A percentile compares a stretch with the other conserved stretches of the same genome.
Evolutionary conservation across 2,113 vertebrate species (phyloP).

Genomic region (Emydocephalus ijimae): DNA sequence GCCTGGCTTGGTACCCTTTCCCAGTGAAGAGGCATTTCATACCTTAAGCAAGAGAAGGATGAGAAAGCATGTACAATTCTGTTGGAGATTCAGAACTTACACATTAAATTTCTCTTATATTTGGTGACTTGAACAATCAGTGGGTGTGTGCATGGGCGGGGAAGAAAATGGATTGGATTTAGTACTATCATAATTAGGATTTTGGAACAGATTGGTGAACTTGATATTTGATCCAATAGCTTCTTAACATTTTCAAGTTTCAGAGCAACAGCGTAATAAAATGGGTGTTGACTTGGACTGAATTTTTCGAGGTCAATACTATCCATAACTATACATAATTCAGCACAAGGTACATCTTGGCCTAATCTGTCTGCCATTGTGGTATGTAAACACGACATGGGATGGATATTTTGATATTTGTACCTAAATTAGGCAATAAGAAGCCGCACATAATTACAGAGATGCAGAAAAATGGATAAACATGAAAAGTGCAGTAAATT

Average conservation of each 20-base stretch:
- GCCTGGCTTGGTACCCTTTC: neutral
- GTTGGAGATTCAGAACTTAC: neutral
- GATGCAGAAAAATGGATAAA: neutral
- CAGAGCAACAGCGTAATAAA: neutral
- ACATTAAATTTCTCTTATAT: neutral
- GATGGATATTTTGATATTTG: neutral
- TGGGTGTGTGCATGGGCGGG: neutral
- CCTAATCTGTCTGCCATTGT: neutral
- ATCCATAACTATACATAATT: neutral
- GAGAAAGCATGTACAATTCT: neutral
- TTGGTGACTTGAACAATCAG: neutral
- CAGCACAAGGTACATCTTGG: neutral
- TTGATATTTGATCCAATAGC: neutral
- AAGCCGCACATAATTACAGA: neutral
- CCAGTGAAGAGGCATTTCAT: neutral
- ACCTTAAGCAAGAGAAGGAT: neutral
- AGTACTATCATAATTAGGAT: neutral
- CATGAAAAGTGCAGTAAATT: neutral
- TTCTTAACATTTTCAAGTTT: neutral
- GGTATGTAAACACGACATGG: neutral
- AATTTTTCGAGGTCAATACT: neutral
- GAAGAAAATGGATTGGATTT: neutral
- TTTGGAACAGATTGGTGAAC: neutral
- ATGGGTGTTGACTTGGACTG: neutral
- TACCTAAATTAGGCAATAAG: neutral